phyloP scores from a whole-genome alignment of 2,888 invertebrate species.

The Rotaria magnacalcarata region DNA sequence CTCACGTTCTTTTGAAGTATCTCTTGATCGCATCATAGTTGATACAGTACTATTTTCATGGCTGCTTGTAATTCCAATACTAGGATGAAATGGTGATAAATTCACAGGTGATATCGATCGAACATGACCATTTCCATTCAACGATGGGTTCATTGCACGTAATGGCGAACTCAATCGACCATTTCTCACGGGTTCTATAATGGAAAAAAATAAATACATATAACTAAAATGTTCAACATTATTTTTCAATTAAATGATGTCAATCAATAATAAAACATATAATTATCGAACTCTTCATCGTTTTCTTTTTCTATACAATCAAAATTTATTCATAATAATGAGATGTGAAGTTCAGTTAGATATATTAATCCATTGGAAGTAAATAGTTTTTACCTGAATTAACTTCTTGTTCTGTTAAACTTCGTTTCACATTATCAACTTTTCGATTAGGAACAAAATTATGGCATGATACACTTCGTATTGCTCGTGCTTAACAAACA shows the following conservation, averaged over 20 bases:
- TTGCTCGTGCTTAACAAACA: background rate
- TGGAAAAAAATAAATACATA: background rate
- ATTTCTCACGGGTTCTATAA: background rate
- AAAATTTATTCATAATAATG: background rate
- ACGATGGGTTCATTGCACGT: background rate
- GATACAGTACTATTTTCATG: background rate
- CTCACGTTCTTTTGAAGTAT: background rate
- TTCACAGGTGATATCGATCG: background rate
- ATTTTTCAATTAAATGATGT: background rate
- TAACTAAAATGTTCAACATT: background rate
- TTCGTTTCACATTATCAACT: background rate
- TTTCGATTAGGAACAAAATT: background rate
- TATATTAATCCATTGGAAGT: background rate
- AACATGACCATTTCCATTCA: background rate
- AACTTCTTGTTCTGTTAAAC: background rate
- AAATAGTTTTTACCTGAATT: background rate
- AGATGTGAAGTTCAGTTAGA: background rate
- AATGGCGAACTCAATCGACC: background rate
- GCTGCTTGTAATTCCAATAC: background rate
- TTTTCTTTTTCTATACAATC: no score
- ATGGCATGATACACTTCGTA: constrained; percentile 27
- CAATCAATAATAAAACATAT: background rate
- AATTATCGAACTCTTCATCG: no score
- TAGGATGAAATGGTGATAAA: background rate
- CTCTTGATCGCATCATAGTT: background rate